Conservation (phyloP, 2,888 invertebrate species). For the Leptopterna dolabrata region DNA sequence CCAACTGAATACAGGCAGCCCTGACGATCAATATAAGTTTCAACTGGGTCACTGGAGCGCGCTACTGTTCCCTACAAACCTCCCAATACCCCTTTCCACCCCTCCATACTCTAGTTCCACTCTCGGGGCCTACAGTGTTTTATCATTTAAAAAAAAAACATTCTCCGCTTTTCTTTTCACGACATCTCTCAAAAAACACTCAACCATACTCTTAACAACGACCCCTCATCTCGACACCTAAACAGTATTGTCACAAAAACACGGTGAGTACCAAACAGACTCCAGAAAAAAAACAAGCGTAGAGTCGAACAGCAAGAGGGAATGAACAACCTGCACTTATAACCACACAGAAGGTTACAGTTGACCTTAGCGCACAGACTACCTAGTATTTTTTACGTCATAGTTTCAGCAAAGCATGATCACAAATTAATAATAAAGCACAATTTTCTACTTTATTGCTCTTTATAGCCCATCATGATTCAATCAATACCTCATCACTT, state of each 20-base stretch:
- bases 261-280: slow-evolving; percentile 42
- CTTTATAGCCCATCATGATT: background rate
- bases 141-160: background rate
- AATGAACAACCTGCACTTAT: slow-evolving; percentile 43
- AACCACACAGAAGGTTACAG: slow-evolving; percentile 28
- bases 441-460: background rate
- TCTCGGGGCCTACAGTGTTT: background rate
- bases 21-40: slow-evolving; percentile 37
- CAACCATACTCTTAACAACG: background rate
- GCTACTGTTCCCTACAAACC: slow-evolving; percentile 18
- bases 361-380: background rate
- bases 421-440: slow-evolving; percentile 41
- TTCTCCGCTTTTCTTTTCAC: background rate
- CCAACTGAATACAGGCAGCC: background rate
- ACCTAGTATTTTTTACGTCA: background rate
- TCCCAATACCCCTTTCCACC: background rate
- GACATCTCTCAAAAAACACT: background rate
- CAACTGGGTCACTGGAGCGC: slow-evolving; percentile 41
- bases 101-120: background rate
- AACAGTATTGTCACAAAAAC: slow-evolving; percentile 16
- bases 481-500: background rate
- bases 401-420: slow-evolving; percentile 22
- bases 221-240: background rate
- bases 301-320: slow-evolving; percentile 21
- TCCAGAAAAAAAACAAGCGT: background rate